Base-by-base conservation (phyloP, 2,888 invertebrate species). In the Hedychridium roseum region DNA sequence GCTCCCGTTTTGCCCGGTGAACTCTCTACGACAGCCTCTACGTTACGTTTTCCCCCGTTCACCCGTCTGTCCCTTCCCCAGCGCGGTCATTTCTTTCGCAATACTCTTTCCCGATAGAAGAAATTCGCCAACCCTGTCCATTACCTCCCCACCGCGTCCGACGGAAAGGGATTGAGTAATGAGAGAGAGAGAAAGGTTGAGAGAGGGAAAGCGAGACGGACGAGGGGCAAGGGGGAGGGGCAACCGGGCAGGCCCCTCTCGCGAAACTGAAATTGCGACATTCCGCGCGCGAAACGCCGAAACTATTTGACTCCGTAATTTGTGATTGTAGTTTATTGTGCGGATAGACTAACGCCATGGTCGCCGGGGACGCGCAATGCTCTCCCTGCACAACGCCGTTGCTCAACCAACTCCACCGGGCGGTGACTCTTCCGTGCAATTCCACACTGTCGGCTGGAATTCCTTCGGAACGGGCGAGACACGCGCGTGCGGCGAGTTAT, bases 281-380 rank as follows among this genome's bases (percentile, higher is more conserved):
- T 78, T 78, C 78, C 78, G 73, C 66, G n/a, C n/a, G 72, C 68
- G 73, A 73, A 73, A 76, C 73, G 75, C 74, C 75, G 71, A 76
- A 78, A 78, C 77, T 78, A 78, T 78, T 78, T 70, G 77, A 78
- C 77, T 78, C 73, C 52, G 78, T 78, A 78, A 78, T 78, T 78
- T 75, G 78, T 77, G 78, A 78, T 78, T 75, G 78, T 78, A 76
- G 76, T 78, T 78, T 78, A 78, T 78, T 76, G 75, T 70, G 67
- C 67, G 74, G 67, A 75, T 74, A 72, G 75, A 76, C 75, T 71
- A 67, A 66, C 69, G 64, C 57, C 55, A 36, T 9, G 63, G 62
- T n/a, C n/a, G n/a, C n/a, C n/a, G n/a, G n/a, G n/a, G n/a, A n/a
- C n/a, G n/a, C n/a, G n/a, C n/a, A n/a, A n/a, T n/a, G n/a, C n/a